Evolutionary conservation across 1,140 invertebrate genomes (phyloP), one percentile per base, ranked within the genome.

Genomic region (Arion vulgaris): DNA sequence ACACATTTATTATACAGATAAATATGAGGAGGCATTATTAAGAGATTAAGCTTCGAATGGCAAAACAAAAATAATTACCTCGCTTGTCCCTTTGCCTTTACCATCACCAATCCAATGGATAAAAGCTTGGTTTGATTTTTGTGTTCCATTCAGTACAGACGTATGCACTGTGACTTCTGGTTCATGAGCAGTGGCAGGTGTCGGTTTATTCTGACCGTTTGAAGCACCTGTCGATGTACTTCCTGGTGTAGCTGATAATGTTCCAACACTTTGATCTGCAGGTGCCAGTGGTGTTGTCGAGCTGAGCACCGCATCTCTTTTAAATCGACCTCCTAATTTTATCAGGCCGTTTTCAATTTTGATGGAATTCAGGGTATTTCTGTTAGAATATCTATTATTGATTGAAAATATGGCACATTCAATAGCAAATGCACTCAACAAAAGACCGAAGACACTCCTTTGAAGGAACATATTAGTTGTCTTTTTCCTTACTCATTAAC

Each of bases 71-170:
- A n/a, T n/a, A 41, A 26, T 2, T 78, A 78, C 76, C 57, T 78
- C 76, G 66, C 76, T 78, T 19, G 39, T 66, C 23, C 57, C 76
- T 66, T 78, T 78, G 23, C 76, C 76, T 19, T n/a, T 66, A 19
- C 57, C 76, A 39, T 78, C 66, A 4, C 76, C 76, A 66, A 78
- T 66, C 76, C 76, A 78, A 34, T 78, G 76, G 36, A 78, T 45
- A 26, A 36, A 78, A 13, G 76, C 76, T 26, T 78, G 76, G 9
- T 39, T 78, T 78, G 76, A 62, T 62, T 78, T 78, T 39, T 78
- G 15, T n/a, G 76, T 66, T 23, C 76, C 76, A 62, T 78, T 78
- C 28, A 78, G 36, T 1, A 78, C 39, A 78, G 28, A 39, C n/a
- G 36, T 2, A 26, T 39, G 19, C 17, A 73, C 71, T 34, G n/a